Evolutionary conservation across 2,113 vertebrate genomes (phyloP).

Genomic region (Toxostoma redivivum): DNA sequence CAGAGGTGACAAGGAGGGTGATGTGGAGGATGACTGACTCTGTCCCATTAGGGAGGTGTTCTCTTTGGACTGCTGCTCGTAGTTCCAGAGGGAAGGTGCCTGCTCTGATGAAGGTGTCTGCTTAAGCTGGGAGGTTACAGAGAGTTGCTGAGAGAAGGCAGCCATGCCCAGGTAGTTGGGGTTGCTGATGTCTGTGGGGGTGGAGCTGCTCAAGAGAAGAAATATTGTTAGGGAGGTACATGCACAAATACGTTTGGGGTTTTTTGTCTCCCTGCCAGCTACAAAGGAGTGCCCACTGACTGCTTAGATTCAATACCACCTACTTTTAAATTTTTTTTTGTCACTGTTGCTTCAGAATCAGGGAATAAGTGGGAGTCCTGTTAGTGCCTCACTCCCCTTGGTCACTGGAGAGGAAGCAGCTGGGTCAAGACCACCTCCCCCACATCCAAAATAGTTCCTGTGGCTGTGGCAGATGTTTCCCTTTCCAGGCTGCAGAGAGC

Average conservation of each 20-base stretch:
- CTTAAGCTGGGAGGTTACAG: slow-evolving; percentile 63
- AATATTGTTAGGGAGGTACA: slow-evolving; percentile 36
- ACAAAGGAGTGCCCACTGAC: background rate
- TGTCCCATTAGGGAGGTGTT: slow-evolving; percentile 35
- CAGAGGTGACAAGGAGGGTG: slow-evolving; percentile 67
- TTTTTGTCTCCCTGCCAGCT: background rate
- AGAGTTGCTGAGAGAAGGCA: slow-evolving; percentile 37
- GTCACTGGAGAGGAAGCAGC: background rate
- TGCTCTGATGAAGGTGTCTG: slow-evolving; percentile 72
- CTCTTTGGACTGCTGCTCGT: slow-evolving; percentile 76
- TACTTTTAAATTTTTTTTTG: background rate
- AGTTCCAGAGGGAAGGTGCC: slow-evolving; percentile 74
- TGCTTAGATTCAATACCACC: background rate
- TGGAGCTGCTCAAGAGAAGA: background rate
- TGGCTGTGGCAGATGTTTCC: background rate
- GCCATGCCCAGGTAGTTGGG: slow-evolving; percentile 83
- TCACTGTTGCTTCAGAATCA: background rate
- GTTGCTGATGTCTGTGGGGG: slow-evolving; percentile 81
- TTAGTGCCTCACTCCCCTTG: background rate
- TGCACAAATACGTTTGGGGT: background rate
- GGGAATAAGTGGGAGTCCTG: background rate
- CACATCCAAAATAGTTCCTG: background rate
- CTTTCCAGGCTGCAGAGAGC: background rate
- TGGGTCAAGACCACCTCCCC: background rate
- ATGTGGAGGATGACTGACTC: slow-evolving; percentile 67